Percentiles rank a stretch among this genome's conserved stretches.
Conservation (phyloP, 2,113 vertebrate species). For the Heliornis fulica region DNA sequence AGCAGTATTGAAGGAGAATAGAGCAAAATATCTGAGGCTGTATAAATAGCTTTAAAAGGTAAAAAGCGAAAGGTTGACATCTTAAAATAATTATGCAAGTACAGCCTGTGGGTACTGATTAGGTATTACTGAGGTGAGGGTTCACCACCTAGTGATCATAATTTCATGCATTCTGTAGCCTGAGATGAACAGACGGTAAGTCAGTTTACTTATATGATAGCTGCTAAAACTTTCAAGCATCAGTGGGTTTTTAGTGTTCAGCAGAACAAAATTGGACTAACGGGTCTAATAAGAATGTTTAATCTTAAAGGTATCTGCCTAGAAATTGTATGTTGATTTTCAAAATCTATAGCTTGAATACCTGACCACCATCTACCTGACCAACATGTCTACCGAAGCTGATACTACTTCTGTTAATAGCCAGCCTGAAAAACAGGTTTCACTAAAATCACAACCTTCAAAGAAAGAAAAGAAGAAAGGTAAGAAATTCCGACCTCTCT, state of each 20-base stretch:
- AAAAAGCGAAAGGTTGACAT: background rate
- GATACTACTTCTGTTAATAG: conserved; percentile 66
- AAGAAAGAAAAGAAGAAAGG: conserved; percentile 92
- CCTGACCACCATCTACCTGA: background rate
- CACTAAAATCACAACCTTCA: conserved; percentile 70
- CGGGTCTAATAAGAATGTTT: background rate
- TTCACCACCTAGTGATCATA: background rate
- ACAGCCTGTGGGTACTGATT: background rate
- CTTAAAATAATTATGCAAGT: background rate
- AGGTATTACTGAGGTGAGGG: background rate
- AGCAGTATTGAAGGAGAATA: background rate
- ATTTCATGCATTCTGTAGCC: background rate
- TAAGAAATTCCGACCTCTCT: conserved; percentile 1
- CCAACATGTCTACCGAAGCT: conserved; percentile 85
- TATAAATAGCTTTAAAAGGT: background rate
- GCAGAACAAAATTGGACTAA: background rate
- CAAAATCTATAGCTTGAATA: background rate
- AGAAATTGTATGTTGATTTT: background rate
- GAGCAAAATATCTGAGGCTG: background rate
- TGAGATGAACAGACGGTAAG: background rate
- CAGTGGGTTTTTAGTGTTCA: background rate
- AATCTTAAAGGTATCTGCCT: background rate
- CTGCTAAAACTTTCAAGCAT: background rate
- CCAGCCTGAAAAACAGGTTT: conserved; percentile 69
- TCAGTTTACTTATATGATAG: background rate